Evolutionary conservation across 2,888 invertebrate species (phyloP), one percentile per base, ranked within the genome.

Genomic region (Eumerus sabulonum): DNA sequence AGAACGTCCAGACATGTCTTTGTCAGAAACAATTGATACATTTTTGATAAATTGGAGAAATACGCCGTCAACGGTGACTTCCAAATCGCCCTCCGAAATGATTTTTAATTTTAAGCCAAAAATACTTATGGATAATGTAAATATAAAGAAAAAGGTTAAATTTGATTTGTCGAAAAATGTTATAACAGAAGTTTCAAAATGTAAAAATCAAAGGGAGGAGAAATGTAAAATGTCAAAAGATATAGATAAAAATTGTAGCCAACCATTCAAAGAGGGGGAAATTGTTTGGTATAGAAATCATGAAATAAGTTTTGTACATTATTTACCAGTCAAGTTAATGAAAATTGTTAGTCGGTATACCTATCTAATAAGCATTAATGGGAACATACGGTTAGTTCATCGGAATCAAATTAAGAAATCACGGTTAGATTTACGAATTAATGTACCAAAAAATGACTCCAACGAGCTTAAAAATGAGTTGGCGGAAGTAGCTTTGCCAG

Each of bases 31-130:
- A n/a, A 18, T 59, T 16, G 14, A 59, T 0, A 44, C n/a, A 1
- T 68, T 56, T 68, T 51, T 68, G 17, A 12, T 68, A 27, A 68
- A 53, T 53, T 68, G 51, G 59, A 68, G 59, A 51, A 59, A 59
- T 38, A 59, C 51, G 1, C 44, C 36, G 2, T 44, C 67, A 12
- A 67, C 57, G n/a, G n/a, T n/a, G n/a, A n/a, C n/a, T n/a, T n/a
- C n/a, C n/a, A n/a, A n/a, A n/a, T n/a, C n/a, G n/a, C n/a, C n/a
- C n/a, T n/a, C n/a, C n/a, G n/a, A n/a, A n/a, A n/a, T n/a, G n/a
- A n/a, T n/a, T n/a, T n/a, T 59, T 47, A 59, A 9, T 27, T 59
- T 59, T 38, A 59, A 59, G 36, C 59, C 45, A 9, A 47, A 47
- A 36, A 9, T 9, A 11, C 11, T 36, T 36, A 36, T 51, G 16